Base-by-base conservation (phyloP, 2,797 vertebrate genomes). In the Pterois miles region DNA sequence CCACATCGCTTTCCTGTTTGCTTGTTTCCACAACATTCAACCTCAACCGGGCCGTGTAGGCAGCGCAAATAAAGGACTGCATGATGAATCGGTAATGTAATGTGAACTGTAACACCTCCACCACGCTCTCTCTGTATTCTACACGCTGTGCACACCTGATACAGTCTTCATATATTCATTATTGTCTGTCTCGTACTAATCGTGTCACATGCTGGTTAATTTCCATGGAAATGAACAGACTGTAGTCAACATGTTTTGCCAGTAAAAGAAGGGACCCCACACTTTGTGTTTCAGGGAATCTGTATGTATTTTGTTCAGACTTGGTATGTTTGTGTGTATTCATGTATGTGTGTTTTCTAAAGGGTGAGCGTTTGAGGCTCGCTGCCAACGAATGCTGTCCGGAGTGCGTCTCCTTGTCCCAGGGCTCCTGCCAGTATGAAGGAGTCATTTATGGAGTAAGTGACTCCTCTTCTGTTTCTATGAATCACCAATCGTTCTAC, bases 301-400 rank as follows among this genome's bases (percentile, higher is more conserved):
- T 57, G 20, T 67, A 33, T 38, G 12, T 74, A 11, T 52, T 33
- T n/a, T 13, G 23, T 2, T 11, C 0, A 3, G 43, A 18, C 31
- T 9, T n/a, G 0, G 5, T 62, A 8, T 59, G 11, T 59, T 2
- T 70, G 36, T 74, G 38, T 57, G 59, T 34, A n/a, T 36, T 38
- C 1, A 60, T 60, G 34, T 40, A 70, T 78, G 73, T 80, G 14
- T 73, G 76, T 81, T 76, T 59, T 88, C 65, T 23, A 40, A 38
- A 99, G 98, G 97, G 97, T 3, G 96, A 98, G 79, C 94, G 93
- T 54, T 90, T 99, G 71, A 96, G 91, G 78, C 96, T 98, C 82
- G 89, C 94, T 13, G 89, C 96, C 82, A 97, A 96, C 86, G 81
- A 93, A 48, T 99, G 98, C 90, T 99, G 98, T 74, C 98, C 98